Base-by-base conservation (phyloP, 1,140 invertebrate genomes). In the Epicauta chinensis region DNA sequence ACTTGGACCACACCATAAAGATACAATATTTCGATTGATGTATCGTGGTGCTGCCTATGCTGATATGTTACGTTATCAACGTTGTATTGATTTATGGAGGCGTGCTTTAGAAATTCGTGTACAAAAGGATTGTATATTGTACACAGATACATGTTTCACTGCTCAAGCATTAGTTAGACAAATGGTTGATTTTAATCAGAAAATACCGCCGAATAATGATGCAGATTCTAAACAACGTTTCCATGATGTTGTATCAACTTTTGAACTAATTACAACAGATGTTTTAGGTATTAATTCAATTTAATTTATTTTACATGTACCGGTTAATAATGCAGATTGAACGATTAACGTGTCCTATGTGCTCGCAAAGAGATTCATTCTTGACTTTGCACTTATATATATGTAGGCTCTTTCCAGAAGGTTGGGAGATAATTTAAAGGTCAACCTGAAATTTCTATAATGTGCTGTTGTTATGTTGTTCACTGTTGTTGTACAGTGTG, bases 81-180 rank as follows among this genome's bases (percentile, higher is more conserved):
- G 84, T 43, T 93, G 90, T 68, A 87, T 93, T 51, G 85, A 91
- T 71, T 72, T 93, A 12, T 93, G 90, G 90, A 74, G 77, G 51
- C 81, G 88, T 70, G 84, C 86, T 17, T 73, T 93, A 12, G 80
- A 90, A 68, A 80, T 89, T 43, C 76, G 87, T 56, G 82, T 91
- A 4, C 77, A 81, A 59, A 90, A 84, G 71, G 69, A 71, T 51
- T 83, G 82, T 13, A 80, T 89, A 55, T 65, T 82, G 16, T 76
- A 77, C 58, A 69, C 77, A 6, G 88, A 93, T 73, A 87, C 88
- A 11, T 88, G 88, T 66, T 86, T 87, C 64, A 86, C 87, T 45
- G 83, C 86, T 53, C 87, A 91, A 76, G 84, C 87, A 45, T 64
- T 89, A 17, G 83, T 87, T 30, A 77, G 82, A 56, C 75, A 91